Conservation (phyloP, 2,113 vertebrate species). For the Furnarius figulus region DNA sequence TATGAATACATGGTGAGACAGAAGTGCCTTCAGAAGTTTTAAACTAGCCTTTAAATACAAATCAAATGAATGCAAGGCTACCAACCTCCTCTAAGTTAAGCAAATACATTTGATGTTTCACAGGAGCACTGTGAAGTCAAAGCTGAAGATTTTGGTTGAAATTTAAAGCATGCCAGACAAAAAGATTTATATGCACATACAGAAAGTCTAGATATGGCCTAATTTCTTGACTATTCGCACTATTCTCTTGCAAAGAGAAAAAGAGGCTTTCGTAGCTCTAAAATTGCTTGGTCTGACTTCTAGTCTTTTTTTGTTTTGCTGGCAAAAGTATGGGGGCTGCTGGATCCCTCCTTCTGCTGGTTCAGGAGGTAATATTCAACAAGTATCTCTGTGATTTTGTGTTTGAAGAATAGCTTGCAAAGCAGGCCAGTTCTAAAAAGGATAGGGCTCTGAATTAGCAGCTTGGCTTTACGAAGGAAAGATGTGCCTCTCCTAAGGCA, state of each 20-base stretch:
- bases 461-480: background rate
- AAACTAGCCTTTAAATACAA: slow-evolving; percentile 25
- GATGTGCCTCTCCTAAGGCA: background rate
- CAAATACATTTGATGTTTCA: background rate
- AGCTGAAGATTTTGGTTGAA: background rate
- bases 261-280: background rate
- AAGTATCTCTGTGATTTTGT: background rate
- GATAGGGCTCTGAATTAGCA: background rate
- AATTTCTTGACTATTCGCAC: background rate
- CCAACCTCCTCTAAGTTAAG: background rate
- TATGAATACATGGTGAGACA: background rate
- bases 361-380: background rate
- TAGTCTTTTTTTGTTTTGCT: background rate
- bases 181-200: background rate
- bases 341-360: background rate
- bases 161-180: background rate
- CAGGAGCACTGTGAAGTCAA: background rate
- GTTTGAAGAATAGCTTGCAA: background rate
- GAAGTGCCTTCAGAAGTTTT: slow-evolving; percentile 12
- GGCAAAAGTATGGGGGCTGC: background rate
- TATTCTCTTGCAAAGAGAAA: background rate
- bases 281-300: background rate
- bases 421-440: background rate
- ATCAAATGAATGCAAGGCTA: background rate
- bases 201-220: background rate